A percentile compares a stretch with the other conserved stretches of the same genome.
phyloP scores from a whole-genome alignment of 2,888 invertebrate species.

The Capitulum mitella region DNA sequence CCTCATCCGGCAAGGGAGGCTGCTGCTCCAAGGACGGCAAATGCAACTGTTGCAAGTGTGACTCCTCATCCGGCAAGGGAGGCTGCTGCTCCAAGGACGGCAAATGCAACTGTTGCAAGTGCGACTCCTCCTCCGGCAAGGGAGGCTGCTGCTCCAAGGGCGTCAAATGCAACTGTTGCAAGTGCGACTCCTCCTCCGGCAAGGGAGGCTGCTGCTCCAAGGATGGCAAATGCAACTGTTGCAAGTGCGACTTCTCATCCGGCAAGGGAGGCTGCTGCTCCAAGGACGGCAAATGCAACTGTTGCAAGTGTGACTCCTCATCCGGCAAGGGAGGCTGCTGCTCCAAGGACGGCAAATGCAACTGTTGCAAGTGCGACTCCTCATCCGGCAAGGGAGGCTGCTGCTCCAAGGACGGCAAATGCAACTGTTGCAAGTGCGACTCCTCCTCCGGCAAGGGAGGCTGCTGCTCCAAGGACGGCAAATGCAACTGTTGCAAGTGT shows the following conservation, averaged over 20 bases:
- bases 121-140: no score
- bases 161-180: not conserved
- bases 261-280: not conserved
- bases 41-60: not conserved
- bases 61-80: no score
- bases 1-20: not conserved
- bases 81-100: not conserved
- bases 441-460: not conserved
- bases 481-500: not conserved
- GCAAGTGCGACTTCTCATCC: not conserved
- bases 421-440: no score
- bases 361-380: not conserved
- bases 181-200: not conserved
- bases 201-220: not conserved
- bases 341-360: not conserved
- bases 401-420: no score
- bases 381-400: no score
- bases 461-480: not conserved
- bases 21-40: slow-evolving; percentile 13
- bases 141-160: not conserved
- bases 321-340: no score
- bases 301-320: not conserved
- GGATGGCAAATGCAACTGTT: not conserved
- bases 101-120: not conserved
- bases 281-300: not conserved